These are phyloP conservation scores for Tigriopus japonicus DNA, from an alignment of 1,140 invertebrate genomes.

Conservation along the genomic window DNA sequence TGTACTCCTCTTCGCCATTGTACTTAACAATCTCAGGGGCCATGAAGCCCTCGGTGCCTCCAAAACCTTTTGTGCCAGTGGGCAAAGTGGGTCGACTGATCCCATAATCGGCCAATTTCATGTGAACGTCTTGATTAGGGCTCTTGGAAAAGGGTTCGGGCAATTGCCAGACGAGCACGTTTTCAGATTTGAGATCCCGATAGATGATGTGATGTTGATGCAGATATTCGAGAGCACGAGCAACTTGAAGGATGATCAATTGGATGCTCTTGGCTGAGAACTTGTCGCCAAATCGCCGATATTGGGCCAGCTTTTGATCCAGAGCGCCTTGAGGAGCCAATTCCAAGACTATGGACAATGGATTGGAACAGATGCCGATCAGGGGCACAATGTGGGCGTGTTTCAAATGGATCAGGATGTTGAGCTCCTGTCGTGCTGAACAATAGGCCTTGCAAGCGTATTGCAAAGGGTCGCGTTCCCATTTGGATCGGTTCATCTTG, in stretches of 20 bases:
- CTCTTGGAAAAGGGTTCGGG: slow-evolving; percentile 44
- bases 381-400: slow-evolving; percentile 84
- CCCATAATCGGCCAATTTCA: slow-evolving; percentile 89
- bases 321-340: slow-evolving; percentile 79
- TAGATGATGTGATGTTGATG: slow-evolving; percentile 89
- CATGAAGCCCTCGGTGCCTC: slow-evolving; percentile 94
- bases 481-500: slow-evolving; percentile 64
- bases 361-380: slow-evolving; percentile 64
- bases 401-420: slow-evolving; percentile 59
- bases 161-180: slow-evolving; percentile 89
- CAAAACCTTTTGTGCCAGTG: slow-evolving; percentile 88
- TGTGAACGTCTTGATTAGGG: slow-evolving; percentile 38
- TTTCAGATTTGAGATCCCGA: slow-evolving; percentile 90
- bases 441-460: slow-evolving; percentile 87
- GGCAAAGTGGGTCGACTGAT: slow-evolving; percentile 71
- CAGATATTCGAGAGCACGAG: slow-evolving; percentile 84
- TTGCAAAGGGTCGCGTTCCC: slow-evolving; percentile 72
- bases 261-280: slow-evolving; percentile 61
- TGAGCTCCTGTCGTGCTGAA: slow-evolving; percentile 78
- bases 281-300: slow-evolving; percentile 56
- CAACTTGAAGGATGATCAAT: slow-evolving; percentile 40
- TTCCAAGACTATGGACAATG: slow-evolving; percentile 72
- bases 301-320: slow-evolving; percentile 56
- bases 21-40: slow-evolving; percentile 95
- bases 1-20: slow-evolving; percentile 96